Percentiles rank a stretch among this genome's conserved stretches.
These are phyloP conservation scores for Girardinus metallicus DNA, from an alignment of 2,797 vertebrate species.

Conservation along the genomic window DNA sequence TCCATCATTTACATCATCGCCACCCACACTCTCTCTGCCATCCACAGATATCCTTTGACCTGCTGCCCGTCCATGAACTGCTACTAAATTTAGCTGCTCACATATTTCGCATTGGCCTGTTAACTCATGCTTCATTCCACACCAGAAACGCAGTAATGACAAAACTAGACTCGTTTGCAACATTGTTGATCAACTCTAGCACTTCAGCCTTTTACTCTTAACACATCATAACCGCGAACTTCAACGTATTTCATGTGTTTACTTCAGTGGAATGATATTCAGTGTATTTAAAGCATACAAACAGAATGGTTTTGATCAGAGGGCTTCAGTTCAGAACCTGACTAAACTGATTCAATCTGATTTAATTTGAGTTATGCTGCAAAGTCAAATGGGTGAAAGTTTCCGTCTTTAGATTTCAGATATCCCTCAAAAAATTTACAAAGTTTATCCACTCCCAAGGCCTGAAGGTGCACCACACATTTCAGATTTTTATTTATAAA, in stretches of 20 bases:
- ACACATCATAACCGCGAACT: not conserved
- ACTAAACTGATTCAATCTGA: not conserved
- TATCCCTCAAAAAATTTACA: not conserved
- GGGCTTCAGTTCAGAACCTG: not conserved
- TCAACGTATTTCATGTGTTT: not conserved
- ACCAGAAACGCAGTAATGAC: not conserved
- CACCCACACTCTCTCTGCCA: slow-evolving; percentile 7
- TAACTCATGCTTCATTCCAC: slow-evolving; percentile 23
- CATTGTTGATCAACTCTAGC: not conserved
- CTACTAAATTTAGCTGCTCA: slow-evolving; percentile 60
- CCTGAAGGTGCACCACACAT: not conserved
- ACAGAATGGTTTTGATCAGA: not conserved
- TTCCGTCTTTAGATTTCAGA: not conserved
- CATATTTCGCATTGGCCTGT: slow-evolving; percentile 26
- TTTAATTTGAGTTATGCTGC: not conserved
- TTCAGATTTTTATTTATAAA: too few relatives aligned
- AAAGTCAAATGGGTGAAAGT: not conserved
- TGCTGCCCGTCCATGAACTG: slow-evolving; percentile 21
- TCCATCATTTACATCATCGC: not conserved
- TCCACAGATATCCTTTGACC: slow-evolving; percentile 19
- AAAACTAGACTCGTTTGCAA: not conserved
- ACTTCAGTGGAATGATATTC: not conserved
- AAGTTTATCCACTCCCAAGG: not conserved
- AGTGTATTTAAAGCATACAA: not conserved
- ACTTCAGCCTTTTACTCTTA: not conserved